Evolutionary conservation across 2,113 vertebrate genomes (phyloP).

Genomic region (Felis chaus): DNA sequence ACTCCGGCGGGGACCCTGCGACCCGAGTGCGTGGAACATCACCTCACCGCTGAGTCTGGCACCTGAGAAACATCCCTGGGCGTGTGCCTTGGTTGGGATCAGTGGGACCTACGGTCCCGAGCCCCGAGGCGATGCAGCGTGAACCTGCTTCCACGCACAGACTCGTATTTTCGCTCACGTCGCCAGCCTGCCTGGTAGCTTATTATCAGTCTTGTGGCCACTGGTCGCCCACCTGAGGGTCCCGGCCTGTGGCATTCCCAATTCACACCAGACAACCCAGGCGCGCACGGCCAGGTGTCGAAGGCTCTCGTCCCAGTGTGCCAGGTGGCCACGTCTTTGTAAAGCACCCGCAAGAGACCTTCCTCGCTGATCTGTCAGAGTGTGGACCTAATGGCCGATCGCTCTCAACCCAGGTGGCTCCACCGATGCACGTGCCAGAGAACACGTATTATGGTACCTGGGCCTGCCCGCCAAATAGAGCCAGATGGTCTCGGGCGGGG

Average conservation of each 20-base stretch:
- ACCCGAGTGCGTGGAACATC: neutral
- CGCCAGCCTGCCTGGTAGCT: neutral
- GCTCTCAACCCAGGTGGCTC: neutral
- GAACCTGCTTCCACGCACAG: too few species aligned
- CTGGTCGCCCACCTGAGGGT: neutral
- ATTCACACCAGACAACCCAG: neutral
- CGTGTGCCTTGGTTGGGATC: neutral
- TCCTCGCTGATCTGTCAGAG: neutral
- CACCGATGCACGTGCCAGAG: neutral
- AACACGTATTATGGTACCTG: neutral
- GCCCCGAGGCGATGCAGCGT: accelerated
- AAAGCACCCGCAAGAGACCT: neutral
- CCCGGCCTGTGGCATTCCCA: neutral
- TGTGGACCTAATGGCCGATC: neutral
- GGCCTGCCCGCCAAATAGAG: neutral
- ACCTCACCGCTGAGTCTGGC: neutral
- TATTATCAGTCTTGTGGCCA: neutral
- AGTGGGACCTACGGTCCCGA: neutral
- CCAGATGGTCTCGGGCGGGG: accelerated
- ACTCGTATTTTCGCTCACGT: neutral
- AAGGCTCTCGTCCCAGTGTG: neutral
- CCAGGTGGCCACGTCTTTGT: neutral
- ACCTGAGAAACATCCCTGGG: too few species aligned
- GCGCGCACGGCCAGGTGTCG: too few species aligned
- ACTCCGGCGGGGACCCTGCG: neutral